Evolutionary conservation across 2,113 vertebrate genomes (phyloP), one percentile per base, ranked within the genome.

Genomic region (Macrotus californicus): DNA sequence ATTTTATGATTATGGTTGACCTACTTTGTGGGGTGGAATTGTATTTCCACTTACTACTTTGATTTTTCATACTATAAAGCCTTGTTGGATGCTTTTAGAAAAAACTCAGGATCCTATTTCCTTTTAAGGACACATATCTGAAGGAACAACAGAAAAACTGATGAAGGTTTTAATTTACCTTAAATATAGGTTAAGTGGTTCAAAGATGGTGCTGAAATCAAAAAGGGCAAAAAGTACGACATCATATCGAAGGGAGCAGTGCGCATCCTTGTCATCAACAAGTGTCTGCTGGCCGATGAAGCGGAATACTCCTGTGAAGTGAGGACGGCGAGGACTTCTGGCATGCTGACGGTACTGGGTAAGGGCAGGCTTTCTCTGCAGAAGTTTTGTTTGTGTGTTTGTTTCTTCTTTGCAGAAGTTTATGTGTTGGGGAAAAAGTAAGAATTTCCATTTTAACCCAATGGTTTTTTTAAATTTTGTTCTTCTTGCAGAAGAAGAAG

Each of bases 291-390:
- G 48, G 99, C 99, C 75, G 99, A 99, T 94, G 99, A 99, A 97
- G 99, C 99, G 13, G 99, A 99, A 97, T 99, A 99, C 85, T 99
- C 99, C 96, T 99, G 99, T 97, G 99, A 99, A 95, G 99, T 99
- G 77, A 99, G 98, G 97, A 99, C 99, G 56, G 98, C 99, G 56
- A 99, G 99, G 97, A 99, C 99, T 50, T 99, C 99, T 1, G 99
- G 99, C 96, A 98, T 99, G 92, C 99, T 99, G 89, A 99, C 99
- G 0, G 99, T 99, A 75, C 98, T 99, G 43, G 99, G 99, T 99
- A 98, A 99, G 98, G 56, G 9, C 21, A 13, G 41, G 56, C 52
- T 31, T 7, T 92, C 91, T 95, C 70, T 22, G 43, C 61, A 94
- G 48, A 95, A 59, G 29, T 59, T 41, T 56, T 54, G 54, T 56